phyloP scores from a whole-genome alignment of 2,113 vertebrate genomes.

The Ceratotherium simum region DNA sequence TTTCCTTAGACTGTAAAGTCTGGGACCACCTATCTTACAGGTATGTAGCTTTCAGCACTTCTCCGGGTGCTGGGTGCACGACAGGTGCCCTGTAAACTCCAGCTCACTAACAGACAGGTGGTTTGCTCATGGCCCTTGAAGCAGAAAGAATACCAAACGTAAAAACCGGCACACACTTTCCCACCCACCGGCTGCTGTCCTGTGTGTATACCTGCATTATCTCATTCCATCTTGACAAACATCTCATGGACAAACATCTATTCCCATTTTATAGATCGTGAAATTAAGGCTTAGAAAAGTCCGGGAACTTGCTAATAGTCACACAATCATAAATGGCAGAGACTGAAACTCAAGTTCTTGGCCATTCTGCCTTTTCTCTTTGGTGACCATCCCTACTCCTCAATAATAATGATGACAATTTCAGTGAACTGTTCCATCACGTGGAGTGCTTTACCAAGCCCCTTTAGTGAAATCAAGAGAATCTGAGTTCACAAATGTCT shows the following conservation, averaged over 20 bases:
- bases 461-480: neutral
- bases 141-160: neutral
- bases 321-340: neutral
- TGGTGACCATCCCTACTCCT: too few relatives aligned
- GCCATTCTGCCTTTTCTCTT: too few relatives aligned
- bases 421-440: neutral
- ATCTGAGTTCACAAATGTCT: neutral
- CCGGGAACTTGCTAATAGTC: neutral
- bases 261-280: neutral
- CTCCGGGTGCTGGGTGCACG: neutral
- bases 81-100: neutral
- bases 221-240: neutral
- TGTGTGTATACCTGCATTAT: too few relatives aligned
- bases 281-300: neutral
- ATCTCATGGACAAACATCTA: neutral
- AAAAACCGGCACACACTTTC: rapidly evolving
- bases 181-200: rapidly evolving
- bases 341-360: neutral
- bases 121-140: too few relatives aligned
- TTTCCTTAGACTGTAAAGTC: neutral
- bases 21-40: neutral
- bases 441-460: neutral
- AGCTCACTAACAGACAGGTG: neutral
- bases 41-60: neutral
- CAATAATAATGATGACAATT: neutral